Base-by-base conservation (phyloP, 2,113 vertebrate genomes). In the Nycticorax nycticorax region DNA sequence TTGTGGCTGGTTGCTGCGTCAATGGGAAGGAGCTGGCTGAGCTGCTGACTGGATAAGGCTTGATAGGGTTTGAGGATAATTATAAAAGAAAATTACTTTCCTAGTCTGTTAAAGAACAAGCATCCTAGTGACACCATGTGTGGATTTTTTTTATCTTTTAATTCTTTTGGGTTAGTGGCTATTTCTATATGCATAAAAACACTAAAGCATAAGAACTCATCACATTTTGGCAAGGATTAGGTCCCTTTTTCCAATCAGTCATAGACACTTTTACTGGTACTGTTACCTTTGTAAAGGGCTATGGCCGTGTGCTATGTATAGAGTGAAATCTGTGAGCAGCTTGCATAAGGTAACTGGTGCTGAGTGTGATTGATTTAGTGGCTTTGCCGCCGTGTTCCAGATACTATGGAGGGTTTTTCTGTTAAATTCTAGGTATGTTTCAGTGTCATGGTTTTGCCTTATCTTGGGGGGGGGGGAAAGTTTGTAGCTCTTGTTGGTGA, bases 401-500 rank as follows among this genome's bases (percentile, higher is more conserved):
- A 32, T 57, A 45, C 24, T 19, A 19, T 0, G 1, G 18, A 45
- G 19, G 71, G 20, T 8, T 77, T 86, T 64, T 59, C 27, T 21
- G 16, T 68, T 52, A 26, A 33, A 26, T 85, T 85, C 52, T 59
- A 15, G 27, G 30, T 88, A 33, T 2, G 1, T 52, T 83, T 75
- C 30, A 23, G 14, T 69, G 48, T 76, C 5, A 2, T 9, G 19
- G 7, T 39, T 84, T 73, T 73, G 24, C 62, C 15, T 50, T 52
- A 16, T 24, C 33, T 57, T 23, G 0, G 10, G 8, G 21, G 13
- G 30, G 2, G 5, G 3, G 4, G 8, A 23, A 37, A 10, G 17
- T 48, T 80, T 77, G 14, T 71, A 55, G 17, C 12, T 66, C 39
- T 30, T 32, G 27, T 16, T 77, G 69, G 14, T 37, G 21, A 55